Evolutionary conservation across 2,113 vertebrate genomes (phyloP).

Genomic region (Ochotona princeps): DNA sequence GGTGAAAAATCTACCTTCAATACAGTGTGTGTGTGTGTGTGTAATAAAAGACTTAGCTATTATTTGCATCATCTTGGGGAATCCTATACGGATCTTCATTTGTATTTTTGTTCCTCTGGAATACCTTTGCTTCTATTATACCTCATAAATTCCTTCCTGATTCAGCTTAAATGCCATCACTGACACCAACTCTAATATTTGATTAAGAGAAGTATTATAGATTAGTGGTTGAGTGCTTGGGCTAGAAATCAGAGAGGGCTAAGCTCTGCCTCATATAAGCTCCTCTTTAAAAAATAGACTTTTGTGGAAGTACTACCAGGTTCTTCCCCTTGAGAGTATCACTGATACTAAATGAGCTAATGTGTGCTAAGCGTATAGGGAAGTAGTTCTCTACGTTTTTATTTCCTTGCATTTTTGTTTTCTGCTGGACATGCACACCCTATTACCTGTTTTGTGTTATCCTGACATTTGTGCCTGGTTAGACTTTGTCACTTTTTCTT

Average conservation of each 20-base stretch:
- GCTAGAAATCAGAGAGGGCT: not conserved
- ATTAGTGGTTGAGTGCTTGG: not conserved
- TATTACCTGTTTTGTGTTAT: not conserved
- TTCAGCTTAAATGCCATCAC: not conserved
- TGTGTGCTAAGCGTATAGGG: rapidly evolving
- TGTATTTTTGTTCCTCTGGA: not conserved
- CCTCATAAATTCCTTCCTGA: not conserved
- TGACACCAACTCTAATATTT: not conserved
- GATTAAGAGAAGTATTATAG: not conserved
- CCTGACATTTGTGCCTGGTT: not conserved
- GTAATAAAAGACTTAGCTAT: not conserved
- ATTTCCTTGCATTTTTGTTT: not conserved
- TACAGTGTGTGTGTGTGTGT: too few species aligned
- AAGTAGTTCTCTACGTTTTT: not conserved
- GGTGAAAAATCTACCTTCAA: too few species aligned
- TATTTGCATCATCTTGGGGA: not conserved
- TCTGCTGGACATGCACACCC: not conserved
- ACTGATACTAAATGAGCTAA: not conserved
- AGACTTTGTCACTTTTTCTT: not conserved
- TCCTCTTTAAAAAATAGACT: not conserved
- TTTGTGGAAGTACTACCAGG: too few species aligned
- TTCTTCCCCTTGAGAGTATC: not conserved
- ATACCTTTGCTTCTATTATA: not conserved
- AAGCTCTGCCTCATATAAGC: not conserved
- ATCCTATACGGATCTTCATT: not conserved